Evolutionary conservation across 2,113 vertebrate genomes (phyloP), one percentile per base, ranked within the genome.

Genomic region (Psephotus haematonotus): DNA sequence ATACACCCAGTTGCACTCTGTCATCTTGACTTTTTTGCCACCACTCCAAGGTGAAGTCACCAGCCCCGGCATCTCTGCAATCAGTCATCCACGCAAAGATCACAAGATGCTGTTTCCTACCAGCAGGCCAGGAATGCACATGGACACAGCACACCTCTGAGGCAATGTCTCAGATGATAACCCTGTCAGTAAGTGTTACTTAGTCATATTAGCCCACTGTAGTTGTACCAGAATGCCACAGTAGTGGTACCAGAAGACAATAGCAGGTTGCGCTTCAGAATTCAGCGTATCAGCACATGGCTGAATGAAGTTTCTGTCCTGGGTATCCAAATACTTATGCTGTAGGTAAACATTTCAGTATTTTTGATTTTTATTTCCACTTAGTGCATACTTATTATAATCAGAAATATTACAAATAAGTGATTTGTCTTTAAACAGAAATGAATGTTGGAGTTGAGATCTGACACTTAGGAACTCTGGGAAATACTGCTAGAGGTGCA

Each of bases 131-230:
- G 25, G 46, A 53, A 10, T 4, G 6, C 28, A 7, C 28, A 25
- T 7, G 13, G 41, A 5, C 28, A 41, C 4, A 24, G 29, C 5
- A 28, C 33, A 39, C 1, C 15, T 13, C 0, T 12, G 55, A 63
- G 65, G 49, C 37, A 37, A 10, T 19, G 3, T 4, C 50, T 90
- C 35, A 52, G 31, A 19, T 14, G 11, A 59, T 13, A 79, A 57
- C 11, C 1, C 17, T 24, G 6, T n/a, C 25, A 63, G 15, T 6
- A 47, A 57, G 1, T 41, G n/a, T 6, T 63, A 17, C 37, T 92
- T 39, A 13, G 29, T 35, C 17, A 22, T 22, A 46, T 37, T 5
- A 9, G 6, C 31, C 9, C 43, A 10, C 9, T 33, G 10, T 18
- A 69, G 19, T 39, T 60, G 6, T 31, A 46, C 17, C 17, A 83